Evolutionary conservation across 2,888 invertebrate genomes (phyloP).

Genomic region (Orgyia antiqua): DNA sequence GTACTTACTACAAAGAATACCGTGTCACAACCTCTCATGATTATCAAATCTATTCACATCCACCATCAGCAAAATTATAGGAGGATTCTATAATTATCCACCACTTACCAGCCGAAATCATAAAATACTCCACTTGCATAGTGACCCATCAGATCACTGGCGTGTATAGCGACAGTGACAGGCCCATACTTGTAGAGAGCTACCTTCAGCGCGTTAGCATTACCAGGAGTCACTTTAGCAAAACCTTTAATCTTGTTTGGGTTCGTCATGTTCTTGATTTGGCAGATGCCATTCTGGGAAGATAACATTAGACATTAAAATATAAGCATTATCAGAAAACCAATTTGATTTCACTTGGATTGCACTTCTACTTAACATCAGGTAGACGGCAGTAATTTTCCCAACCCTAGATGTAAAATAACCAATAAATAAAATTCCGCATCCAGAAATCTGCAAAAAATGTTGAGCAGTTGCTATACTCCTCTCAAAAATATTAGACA

Average conservation of each 20-base stretch:
- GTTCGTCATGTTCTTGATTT: slow-evolving; percentile 30
- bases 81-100: too few species aligned
- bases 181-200: slow-evolving; percentile 43
- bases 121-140: slow-evolving; percentile 44
- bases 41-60: too few species aligned
- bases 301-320: neutral
- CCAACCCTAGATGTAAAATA: too few species aligned
- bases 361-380: too few species aligned
- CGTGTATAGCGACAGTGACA: slow-evolving; percentile 31
- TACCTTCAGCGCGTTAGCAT: slow-evolving; percentile 35
- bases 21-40: too few species aligned
- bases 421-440: too few species aligned
- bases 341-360: neutral
- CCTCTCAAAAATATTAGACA: too few species aligned
- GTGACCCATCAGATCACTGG: slow-evolving; percentile 14
- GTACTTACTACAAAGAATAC: too few species aligned
- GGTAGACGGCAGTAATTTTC: too few species aligned
- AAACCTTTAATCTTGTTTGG: slow-evolving; percentile 35
- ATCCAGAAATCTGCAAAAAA: too few species aligned
- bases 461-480: too few species aligned
- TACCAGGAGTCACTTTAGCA: slow-evolving; percentile 30
- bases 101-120: slow-evolving; percentile 39
- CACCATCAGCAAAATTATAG: too few species aligned
- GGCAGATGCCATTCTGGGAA: slow-evolving; percentile 37
- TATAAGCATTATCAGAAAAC: neutral